These are phyloP conservation scores for Jaculus jaculus DNA, from an alignment of 2,113 vertebrate species.

Conservation along the genomic window DNA sequence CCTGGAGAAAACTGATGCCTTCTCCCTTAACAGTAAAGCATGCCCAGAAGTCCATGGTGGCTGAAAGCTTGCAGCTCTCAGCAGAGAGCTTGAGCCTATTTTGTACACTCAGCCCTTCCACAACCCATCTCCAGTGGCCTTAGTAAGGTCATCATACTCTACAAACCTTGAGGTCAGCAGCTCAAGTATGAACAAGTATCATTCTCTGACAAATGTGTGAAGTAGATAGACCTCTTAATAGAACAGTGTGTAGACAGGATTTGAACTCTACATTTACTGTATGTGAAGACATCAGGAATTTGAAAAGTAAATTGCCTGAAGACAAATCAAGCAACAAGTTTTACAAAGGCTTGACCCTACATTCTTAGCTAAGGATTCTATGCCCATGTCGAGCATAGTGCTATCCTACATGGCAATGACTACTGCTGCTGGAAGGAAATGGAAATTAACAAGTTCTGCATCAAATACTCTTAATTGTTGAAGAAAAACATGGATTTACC, in stretches of 20 bases:
- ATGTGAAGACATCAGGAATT: slow-evolving; percentile 57
- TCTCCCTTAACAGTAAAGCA: slow-evolving; percentile 79
- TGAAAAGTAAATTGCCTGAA: slow-evolving; percentile 2
- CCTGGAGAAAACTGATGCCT: slow-evolving; percentile 89
- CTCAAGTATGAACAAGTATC: background rate
- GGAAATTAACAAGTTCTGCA: slow-evolving; percentile 84
- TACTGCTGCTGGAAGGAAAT: slow-evolving; percentile 92
- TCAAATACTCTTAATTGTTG: slow-evolving; percentile 75
- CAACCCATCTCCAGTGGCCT: slow-evolving; percentile 38
- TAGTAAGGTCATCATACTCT: slow-evolving; percentile 61
- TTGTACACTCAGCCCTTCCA: slow-evolving; percentile 83
- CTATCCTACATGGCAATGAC: slow-evolving; percentile 97
- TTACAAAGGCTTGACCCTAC: slow-evolving; percentile 83
- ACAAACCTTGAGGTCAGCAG: slow-evolving; percentile 58
- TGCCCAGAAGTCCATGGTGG: background rate
- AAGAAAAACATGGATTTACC: slow-evolving; percentile 78
- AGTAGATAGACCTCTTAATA: background rate
- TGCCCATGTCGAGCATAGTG: slow-evolving; percentile 76
- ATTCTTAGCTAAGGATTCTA: slow-evolving; percentile 78
- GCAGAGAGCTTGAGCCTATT: slow-evolving; percentile 88
- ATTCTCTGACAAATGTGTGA: slow-evolving; percentile 37
- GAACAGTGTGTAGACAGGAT: background rate
- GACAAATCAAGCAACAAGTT: slow-evolving; percentile 49
- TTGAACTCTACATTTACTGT: slow-evolving; percentile 77
- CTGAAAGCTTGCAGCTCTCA: slow-evolving; percentile 74